Base-by-base conservation (phyloP, 2,888 invertebrate genomes). In the Cantharis lateralis region DNA sequence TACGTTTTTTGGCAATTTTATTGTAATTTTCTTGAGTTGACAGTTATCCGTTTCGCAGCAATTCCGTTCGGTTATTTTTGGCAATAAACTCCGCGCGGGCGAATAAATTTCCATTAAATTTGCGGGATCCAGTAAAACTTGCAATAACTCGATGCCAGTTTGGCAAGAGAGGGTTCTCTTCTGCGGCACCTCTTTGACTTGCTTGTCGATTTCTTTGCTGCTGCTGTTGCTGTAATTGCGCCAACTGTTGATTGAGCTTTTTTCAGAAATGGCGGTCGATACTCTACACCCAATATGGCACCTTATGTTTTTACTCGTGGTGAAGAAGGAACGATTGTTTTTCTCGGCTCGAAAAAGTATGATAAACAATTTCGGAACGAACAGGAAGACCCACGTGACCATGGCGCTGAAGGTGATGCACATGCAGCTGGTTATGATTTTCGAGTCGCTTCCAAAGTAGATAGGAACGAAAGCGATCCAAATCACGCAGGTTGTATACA, bases 391-490 rank as follows among this genome's bases (percentile, higher is more conserved):
- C 84, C 95, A 91, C 63, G 93, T 93, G 9, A 94, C 94, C 82
- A 92, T 91, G 7, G 94, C 94, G 83, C 93, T 93, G 71, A 94
- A 88, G n/a, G 92, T 93, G 68, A 94, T 92, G 84, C 94, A 93
- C 87, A 94, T 90, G 83, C 93, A 93, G 90, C 86, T 83, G 4
- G 88, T 87, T 28, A 87, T 85, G 81, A 91, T 91, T 88, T 91
- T 91, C 78, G 90, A 89, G 81, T 91, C 91, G 82, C 93, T 93
- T 62, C 93, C 93, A 84, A 94, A 93, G 87, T 94, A 95, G 81
- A 95, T 93, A 15, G 94, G 93, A 61, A 94, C 90, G 87, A 95
- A 95, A 13, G 95, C 95, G 61, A 93, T 89, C 95, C 95, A 95
- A 78, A 94, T 93, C 66, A 94, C 93, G 86, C 93, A 92, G 0